phyloP scores from a whole-genome alignment of 2,113 vertebrate genomes.

The Mastomys coucha region DNA sequence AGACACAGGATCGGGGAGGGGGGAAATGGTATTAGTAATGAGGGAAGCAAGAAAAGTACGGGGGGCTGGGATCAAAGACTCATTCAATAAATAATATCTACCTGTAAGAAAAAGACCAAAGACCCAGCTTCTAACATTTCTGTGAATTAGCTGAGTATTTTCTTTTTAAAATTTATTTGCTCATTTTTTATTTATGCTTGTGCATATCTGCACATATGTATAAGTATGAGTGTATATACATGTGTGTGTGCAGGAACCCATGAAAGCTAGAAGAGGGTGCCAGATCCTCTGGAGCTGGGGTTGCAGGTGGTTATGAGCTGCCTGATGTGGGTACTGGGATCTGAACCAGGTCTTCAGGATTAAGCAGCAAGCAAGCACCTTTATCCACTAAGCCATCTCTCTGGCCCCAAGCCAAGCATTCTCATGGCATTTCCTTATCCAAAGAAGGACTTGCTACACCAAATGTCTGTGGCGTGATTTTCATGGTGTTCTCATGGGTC shows the following conservation, averaged over 20 bases:
- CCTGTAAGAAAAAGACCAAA: not conserved
- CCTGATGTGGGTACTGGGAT: not conserved
- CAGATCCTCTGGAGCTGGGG: not conserved
- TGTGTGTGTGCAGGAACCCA: not conserved
- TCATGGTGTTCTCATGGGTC: not conserved
- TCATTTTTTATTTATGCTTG: not conserved
- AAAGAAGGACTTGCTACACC: not conserved
- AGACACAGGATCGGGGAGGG: not conserved
- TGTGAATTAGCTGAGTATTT: not conserved
- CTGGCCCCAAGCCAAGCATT: not conserved
- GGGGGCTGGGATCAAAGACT: too few relatives aligned
- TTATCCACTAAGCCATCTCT: not conserved
- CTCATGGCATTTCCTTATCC: not conserved
- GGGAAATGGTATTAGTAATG: not conserved
- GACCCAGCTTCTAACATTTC: not conserved
- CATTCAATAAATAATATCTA: too few relatives aligned
- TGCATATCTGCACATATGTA: not conserved
- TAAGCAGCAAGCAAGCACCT: not conserved
- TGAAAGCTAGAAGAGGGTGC: not conserved
- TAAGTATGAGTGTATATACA: not conserved
- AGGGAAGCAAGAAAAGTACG: not conserved
- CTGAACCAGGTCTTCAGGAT: not conserved
- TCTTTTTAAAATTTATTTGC: not conserved
- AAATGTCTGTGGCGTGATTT: not conserved
- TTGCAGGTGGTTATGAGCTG: not conserved